These are phyloP conservation scores for Anguilla rostrata DNA, from an alignment of 2,113 vertebrate species.

Conservation along the genomic window DNA sequence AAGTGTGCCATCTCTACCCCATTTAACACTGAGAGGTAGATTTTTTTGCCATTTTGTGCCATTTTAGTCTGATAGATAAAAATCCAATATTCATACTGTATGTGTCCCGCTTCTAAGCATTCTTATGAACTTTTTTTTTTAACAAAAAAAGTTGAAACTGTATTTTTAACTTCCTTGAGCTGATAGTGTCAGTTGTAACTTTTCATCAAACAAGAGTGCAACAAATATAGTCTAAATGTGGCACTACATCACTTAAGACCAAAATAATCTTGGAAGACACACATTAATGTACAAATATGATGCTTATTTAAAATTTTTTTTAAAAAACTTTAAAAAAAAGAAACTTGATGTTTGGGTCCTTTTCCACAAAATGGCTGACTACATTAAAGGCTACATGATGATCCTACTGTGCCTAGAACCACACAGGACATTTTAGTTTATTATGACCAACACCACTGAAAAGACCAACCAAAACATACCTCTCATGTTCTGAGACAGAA, in stretches of 20 bases:
- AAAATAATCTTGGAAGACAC: neutral
- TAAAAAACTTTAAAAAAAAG: neutral
- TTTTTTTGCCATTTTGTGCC: neutral
- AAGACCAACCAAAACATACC: neutral
- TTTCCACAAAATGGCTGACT: neutral
- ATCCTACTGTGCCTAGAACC: neutral
- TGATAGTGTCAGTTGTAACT: neutral
- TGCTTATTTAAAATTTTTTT: too few species aligned
- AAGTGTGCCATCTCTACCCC: constrained; percentile 14
- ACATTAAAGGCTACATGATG: neutral
- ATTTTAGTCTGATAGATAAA: neutral
- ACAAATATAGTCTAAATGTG: neutral
- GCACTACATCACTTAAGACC: neutral
- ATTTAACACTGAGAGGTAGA: constrained; percentile 6
- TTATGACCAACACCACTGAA: neutral
- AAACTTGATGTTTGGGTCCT: neutral
- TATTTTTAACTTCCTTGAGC: neutral
- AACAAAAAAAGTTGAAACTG: neutral
- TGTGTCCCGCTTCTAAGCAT: neutral
- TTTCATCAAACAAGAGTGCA: neutral
- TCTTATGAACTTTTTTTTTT: neutral
- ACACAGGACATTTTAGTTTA: neutral
- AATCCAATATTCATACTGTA: neutral
- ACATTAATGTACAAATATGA: too few species aligned
- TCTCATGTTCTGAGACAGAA: neutral